These are phyloP conservation scores for Eulemur mongoz DNA, from an alignment of 2,797 vertebrate genomes.

Conservation along the genomic window DNA sequence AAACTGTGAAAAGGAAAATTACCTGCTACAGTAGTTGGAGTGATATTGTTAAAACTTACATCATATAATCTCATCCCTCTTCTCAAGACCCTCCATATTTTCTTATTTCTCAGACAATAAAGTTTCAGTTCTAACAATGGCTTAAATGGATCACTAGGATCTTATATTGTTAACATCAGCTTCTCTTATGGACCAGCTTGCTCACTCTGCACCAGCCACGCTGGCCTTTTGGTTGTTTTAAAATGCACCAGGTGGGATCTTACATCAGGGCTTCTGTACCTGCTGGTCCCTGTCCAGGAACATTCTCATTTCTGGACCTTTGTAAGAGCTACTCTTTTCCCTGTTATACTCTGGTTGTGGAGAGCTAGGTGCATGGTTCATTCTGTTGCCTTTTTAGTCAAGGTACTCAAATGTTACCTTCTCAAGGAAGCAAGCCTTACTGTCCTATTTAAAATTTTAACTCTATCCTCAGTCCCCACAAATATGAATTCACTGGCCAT, in stretches of 20 bases:
- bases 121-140: background rate
- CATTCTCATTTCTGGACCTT: background rate
- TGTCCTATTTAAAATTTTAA: background rate
- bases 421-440: background rate
- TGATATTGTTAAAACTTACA: background rate
- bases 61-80: background rate
- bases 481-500: background rate
- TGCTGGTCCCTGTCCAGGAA: background rate
- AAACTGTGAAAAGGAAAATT: background rate
- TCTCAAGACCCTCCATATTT: background rate
- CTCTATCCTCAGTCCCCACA: background rate
- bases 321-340: background rate
- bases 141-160: background rate
- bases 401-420: background rate
- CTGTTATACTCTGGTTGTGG: background rate
- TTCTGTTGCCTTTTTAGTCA: background rate
- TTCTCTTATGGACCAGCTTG: background rate
- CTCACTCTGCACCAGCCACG: background rate
- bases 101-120: background rate
- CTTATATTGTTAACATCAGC: background rate
- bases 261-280: background rate
- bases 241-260: too few species aligned
- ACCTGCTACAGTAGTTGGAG: background rate
- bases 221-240: background rate
- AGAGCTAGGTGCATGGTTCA: accelerated